Percentiles rank a stretch among this genome's conserved stretches.
phyloP scores from a whole-genome alignment of 2,888 invertebrate genomes.

The Drosophila gaucha region DNA sequence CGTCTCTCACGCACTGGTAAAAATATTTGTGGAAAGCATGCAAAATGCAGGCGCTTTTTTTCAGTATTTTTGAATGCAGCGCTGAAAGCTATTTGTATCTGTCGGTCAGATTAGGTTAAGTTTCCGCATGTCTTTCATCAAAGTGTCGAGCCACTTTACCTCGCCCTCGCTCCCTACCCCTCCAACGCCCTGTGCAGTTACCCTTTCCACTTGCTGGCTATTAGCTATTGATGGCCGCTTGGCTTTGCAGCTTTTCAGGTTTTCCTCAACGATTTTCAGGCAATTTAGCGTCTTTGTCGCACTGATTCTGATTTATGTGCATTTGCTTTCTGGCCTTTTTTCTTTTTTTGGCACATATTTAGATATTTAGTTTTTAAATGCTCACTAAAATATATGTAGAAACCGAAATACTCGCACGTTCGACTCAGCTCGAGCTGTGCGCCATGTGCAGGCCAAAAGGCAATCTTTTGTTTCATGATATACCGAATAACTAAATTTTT shows the following conservation, averaged over 20 bases:
- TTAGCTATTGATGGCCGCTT: slow-evolving; percentile 67
- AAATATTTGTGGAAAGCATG: slow-evolving; percentile 77
- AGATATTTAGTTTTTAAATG: slow-evolving; percentile 68
- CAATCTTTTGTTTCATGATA: slow-evolving; percentile 32
- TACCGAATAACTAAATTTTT: slow-evolving; percentile 43
- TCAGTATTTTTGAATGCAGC: slow-evolving; percentile 48
- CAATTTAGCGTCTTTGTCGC: slow-evolving; percentile 71
- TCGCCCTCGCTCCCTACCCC: background rate
- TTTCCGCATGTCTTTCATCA: slow-evolving; percentile 73
- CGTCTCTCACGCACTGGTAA: slow-evolving; percentile 62
- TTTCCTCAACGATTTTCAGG: slow-evolving; percentile 28
- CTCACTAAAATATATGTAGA: slow-evolving; percentile 24
- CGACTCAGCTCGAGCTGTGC: background rate
- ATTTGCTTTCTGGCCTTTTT: slow-evolving; percentile 27
- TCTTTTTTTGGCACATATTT: slow-evolving; percentile 59
- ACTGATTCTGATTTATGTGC: slow-evolving; percentile 63
- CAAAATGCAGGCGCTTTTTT: slow-evolving; percentile 63
- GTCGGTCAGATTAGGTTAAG: slow-evolving; percentile 80
- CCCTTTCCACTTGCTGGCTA: slow-evolving; percentile 35
- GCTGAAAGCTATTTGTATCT: slow-evolving; percentile 80
- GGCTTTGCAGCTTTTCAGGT: slow-evolving; percentile 29
- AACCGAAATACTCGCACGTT: slow-evolving; percentile 12
- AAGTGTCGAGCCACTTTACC: slow-evolving; percentile 76
- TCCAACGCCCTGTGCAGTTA: no score
- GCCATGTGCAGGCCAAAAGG: slow-evolving; percentile 47